phyloP scores from a whole-genome alignment of 1,140 invertebrate genomes.

The Octopus sinensis region DNA sequence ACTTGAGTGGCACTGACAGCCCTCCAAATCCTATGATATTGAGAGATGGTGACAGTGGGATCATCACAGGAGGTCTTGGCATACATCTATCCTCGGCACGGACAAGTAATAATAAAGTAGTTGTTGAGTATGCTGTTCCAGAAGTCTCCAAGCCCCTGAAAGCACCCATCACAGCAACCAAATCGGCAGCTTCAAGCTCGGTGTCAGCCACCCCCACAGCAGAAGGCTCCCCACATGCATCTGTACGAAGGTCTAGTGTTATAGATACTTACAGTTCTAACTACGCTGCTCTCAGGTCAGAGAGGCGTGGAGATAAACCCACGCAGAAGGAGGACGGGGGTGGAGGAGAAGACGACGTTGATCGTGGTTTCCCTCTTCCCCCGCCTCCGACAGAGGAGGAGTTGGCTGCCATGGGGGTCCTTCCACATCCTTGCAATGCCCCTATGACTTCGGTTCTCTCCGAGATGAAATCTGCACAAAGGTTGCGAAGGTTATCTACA shows the following conservation, averaged over 20 bases:
- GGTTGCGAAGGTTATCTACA: slow-evolving; percentile 4
- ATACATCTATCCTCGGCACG: not conserved
- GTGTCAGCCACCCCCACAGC: not conserved
- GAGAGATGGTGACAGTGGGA: not conserved
- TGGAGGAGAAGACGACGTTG: slow-evolving; percentile 17
- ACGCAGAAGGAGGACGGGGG: not conserved
- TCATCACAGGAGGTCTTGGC: not conserved
- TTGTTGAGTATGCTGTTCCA: slow-evolving; percentile 68
- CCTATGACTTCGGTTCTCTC: slow-evolving; percentile 8
- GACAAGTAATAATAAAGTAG: not conserved
- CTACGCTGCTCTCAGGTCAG: not conserved
- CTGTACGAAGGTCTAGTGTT: not conserved
- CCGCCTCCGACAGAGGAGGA: slow-evolving; percentile 42
- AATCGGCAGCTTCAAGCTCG: slow-evolving; percentile 13
- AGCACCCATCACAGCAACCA: slow-evolving; percentile 10
- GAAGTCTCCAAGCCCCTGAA: slow-evolving; percentile 40
- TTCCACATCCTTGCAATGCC: not conserved
- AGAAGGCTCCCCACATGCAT: not conserved
- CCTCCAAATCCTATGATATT: slow-evolving; percentile 6
- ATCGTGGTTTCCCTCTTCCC: slow-evolving; percentile 22
- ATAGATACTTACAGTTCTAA: not conserved
- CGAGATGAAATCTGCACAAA: slow-evolving; percentile 11
- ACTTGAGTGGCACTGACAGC: not conserved
- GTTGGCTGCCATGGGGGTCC: slow-evolving; percentile 22
- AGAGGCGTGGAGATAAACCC: not conserved